phyloP scores from a whole-genome alignment of 2,797 vertebrate species.

The Selene dorsalis region DNA sequence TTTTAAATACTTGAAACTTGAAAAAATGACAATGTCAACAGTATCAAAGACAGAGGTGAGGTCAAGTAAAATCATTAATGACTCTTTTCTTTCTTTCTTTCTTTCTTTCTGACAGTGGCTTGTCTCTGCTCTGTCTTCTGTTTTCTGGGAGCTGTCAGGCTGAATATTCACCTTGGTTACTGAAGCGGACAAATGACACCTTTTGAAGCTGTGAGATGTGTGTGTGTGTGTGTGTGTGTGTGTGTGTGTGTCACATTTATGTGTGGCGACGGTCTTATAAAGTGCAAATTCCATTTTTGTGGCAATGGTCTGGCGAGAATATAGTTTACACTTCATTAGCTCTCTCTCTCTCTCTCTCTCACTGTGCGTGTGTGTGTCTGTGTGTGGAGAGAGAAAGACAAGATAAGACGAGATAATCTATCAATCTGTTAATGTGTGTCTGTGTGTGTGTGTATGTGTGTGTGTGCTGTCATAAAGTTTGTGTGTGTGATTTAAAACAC shows the following conservation, averaged over 20 bases:
- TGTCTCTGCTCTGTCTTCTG: slow-evolving; percentile 25
- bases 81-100: slow-evolving; percentile 15
- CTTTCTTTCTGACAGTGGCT: slow-evolving; percentile 16
- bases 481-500: slow-evolving; percentile 18
- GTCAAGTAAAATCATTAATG: too few relatives aligned
- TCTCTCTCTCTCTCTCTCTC: slow-evolving; percentile 26
- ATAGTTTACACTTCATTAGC: slow-evolving; percentile 72
- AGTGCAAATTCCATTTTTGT: slow-evolving; percentile 77
- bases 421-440: slow-evolving; percentile 16
- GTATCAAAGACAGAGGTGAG: too few relatives aligned
- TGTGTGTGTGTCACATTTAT: slow-evolving; percentile 48
- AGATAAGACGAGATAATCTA: slow-evolving; percentile 3
- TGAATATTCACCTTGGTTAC: slow-evolving; percentile 69
- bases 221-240: slow-evolving; percentile 14
- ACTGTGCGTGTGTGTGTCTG: slow-evolving; percentile 17
- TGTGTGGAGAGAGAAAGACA: not conserved
- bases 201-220: slow-evolving; percentile 60
- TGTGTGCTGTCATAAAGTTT: slow-evolving; percentile 38
- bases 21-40: too few relatives aligned
- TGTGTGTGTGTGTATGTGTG: slow-evolving; percentile 13
- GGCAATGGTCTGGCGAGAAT: slow-evolving; percentile 62
- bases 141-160: slow-evolving; percentile 65
- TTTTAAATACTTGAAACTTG: too few relatives aligned
- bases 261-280: slow-evolving; percentile 56
- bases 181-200: slow-evolving; percentile 74